Percentiles rank a stretch among this genome's conserved stretches.
Conservation (phyloP, 2,797 vertebrate genomes). For the Spinus olivaceus region DNA sequence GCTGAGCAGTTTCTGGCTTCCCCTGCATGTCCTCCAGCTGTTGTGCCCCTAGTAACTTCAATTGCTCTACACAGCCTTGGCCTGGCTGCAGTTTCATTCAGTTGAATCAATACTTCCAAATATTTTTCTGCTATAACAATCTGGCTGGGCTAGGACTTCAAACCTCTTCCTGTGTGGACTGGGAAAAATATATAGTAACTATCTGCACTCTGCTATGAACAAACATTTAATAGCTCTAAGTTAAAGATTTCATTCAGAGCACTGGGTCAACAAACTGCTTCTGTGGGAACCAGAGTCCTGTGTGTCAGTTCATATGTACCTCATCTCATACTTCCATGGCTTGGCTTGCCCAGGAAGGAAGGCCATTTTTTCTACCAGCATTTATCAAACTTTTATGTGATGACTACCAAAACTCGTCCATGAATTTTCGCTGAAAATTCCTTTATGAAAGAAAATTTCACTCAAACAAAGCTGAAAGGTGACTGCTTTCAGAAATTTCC, state of each 20-base stretch:
- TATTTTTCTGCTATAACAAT: slow-evolving; percentile 35
- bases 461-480: not conserved
- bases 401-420: not conserved
- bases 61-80: slow-evolving; percentile 20
- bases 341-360: not conserved
- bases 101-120: slow-evolving; percentile 37
- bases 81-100: slow-evolving; percentile 32
- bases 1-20: slow-evolving; percentile 62
- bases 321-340: not conserved
- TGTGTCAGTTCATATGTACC: not conserved
- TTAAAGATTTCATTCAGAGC: not conserved
- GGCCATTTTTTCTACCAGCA: not conserved
- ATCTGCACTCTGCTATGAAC: not conserved
- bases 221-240: not conserved
- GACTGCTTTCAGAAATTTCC: not conserved
- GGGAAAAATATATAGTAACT: not conserved
- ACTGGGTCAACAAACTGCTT: not conserved
- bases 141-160: not conserved
- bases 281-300: not conserved
- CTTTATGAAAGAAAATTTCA: not conserved
- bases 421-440: not conserved
- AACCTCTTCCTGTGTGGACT: not conserved
- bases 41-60: slow-evolving; percentile 45
- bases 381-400: not conserved
- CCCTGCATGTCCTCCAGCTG: slow-evolving; percentile 61